Percentiles rank a stretch among this genome's conserved stretches.
Evolutionary conservation across 2,888 invertebrate species (phyloP).

Genomic region (Polydesmus complanatus): DNA sequence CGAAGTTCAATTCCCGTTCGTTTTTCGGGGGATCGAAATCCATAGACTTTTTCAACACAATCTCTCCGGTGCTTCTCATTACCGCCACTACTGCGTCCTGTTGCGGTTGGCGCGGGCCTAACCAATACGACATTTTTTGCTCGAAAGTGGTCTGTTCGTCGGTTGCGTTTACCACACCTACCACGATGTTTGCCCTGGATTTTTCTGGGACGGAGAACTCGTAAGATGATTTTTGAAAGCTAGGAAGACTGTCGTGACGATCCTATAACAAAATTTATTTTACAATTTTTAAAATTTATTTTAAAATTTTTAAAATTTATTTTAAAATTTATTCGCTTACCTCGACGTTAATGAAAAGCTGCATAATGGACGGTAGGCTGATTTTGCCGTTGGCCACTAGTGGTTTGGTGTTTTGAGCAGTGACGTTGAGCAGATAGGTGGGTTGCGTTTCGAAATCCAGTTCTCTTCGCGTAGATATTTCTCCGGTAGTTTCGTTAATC

Average conservation of each 20-base stretch:
- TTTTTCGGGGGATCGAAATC: slow-evolving; percentile 25
- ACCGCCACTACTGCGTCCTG: slow-evolving; percentile 21
- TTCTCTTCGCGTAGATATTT: slow-evolving; percentile 22
- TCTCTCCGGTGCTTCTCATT: slow-evolving; percentile 24
- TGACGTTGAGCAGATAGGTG: slow-evolving; percentile 24
- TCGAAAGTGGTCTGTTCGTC: slow-evolving; percentile 22
- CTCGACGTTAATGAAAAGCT: slow-evolving; percentile 24
- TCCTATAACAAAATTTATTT: slow-evolving; percentile 19
- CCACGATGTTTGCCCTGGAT: slow-evolving; percentile 21
- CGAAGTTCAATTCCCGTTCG: slow-evolving; percentile 23
- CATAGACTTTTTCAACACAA: slow-evolving; percentile 23
- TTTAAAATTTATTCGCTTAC: slow-evolving; percentile 17
- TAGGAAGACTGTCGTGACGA: slow-evolving; percentile 25
- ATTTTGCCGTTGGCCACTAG: slow-evolving; percentile 24
- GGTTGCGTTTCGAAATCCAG: slow-evolving; percentile 24
- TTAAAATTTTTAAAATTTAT: not conserved
- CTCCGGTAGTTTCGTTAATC: slow-evolving; percentile 24
- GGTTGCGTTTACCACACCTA: slow-evolving; percentile 24
- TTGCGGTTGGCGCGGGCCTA: slow-evolving; percentile 12
- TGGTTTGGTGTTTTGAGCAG: slow-evolving; percentile 24
- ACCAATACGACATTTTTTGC: slow-evolving; percentile 26
- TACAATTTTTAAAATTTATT: not conserved
- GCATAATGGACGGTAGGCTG: slow-evolving; percentile 23
- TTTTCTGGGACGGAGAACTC: slow-evolving; percentile 24
- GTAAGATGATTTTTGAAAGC: slow-evolving; percentile 23